A percentile compares a stretch with the other conserved stretches of the same genome.
Conservation (phyloP, 2,888 invertebrate species). For the Agrochola litura region DNA sequence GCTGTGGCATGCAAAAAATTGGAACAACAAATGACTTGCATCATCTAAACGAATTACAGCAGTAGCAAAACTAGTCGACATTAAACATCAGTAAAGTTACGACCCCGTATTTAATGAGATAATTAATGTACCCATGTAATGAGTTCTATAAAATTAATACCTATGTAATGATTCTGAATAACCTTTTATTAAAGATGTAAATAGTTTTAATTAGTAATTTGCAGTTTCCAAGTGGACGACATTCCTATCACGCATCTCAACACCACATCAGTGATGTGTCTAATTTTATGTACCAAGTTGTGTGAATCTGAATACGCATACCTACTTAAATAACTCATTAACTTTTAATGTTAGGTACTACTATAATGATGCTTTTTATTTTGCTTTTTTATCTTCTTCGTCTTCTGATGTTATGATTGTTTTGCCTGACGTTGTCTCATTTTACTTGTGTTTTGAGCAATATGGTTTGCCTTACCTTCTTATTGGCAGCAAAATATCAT, state of each 20-base stretch:
- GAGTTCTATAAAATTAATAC: neutral
- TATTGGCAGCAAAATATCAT: neutral
- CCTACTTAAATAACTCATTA: neutral
- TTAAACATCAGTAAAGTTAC: neutral
- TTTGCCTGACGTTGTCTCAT: neutral
- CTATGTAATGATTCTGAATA: slow-evolving; percentile 12
- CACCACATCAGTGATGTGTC: neutral
- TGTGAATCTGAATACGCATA: neutral
- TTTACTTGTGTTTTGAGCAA: neutral
- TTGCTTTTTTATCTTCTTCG: neutral
- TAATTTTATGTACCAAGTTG: slow-evolving; percentile 9
- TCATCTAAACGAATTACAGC: neutral
- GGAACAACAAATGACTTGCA: slow-evolving; percentile 2
- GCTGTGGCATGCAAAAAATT: neutral
- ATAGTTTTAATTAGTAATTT: slow-evolving; percentile 32
- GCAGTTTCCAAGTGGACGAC: slow-evolving; percentile 8
- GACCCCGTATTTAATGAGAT: slow-evolving; percentile 9
- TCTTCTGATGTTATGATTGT: neutral
- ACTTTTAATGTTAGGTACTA: neutral
- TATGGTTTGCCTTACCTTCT: neutral
- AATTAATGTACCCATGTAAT: slow-evolving; percentile 4
- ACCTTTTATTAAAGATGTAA: slow-evolving; percentile 38
- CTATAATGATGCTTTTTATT: neutral
- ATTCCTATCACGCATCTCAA: slow-evolving; percentile 12
- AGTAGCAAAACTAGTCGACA: neutral